Base-by-base conservation (phyloP, 2,113 vertebrate genomes). In the Gulo gulo region DNA sequence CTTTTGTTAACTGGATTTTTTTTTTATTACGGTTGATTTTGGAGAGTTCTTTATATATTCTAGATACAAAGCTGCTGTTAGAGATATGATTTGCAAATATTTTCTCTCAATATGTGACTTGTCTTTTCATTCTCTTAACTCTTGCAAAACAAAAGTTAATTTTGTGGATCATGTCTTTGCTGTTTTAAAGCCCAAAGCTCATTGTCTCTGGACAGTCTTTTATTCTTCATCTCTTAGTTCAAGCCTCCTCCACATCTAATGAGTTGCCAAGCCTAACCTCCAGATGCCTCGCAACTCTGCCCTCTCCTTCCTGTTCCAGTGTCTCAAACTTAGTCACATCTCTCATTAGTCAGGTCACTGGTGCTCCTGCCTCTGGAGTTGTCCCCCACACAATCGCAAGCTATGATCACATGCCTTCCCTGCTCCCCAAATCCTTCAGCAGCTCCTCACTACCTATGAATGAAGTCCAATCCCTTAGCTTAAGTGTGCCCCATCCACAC, bases 11-110 rank as follows among this genome's bases (percentile, higher is more conserved):
- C 42, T 87, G 55, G 36, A 52, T 50, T 57, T 82, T 73, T 88
- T 84, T 73, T 57, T 82, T 73, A 57, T 93, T 50, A 79, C 11
- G 52, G 36, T 85, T 97, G 76, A 95, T 29, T 84, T 96, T 95
- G 76, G 78, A 97, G 67, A 91, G 15, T 73, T 78, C 94, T 97
- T 93, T 84, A 65, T 88, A 95, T 84, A 87, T 85, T 98, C 92
- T 80, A 95, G 78, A 81, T 93, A 91, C 29, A 97, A 59, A 96
- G 96, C 76, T 97, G 52, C 89, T 85, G 88, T 96, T 67, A 50
- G 67, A 52, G 65, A 79, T 57, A 71, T 80, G 67, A 96, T 90
- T 94, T 92, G 67, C 20, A 92, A 94, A 94, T 89, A 95, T 95
- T 94, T 97, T 92, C 94, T 89, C 73, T 97, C 59, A 89, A 61